Evolutionary conservation across 1,140 invertebrate species (phyloP), one percentile per base, ranked within the genome.

Genomic region (Pteromalus puparum): DNA sequence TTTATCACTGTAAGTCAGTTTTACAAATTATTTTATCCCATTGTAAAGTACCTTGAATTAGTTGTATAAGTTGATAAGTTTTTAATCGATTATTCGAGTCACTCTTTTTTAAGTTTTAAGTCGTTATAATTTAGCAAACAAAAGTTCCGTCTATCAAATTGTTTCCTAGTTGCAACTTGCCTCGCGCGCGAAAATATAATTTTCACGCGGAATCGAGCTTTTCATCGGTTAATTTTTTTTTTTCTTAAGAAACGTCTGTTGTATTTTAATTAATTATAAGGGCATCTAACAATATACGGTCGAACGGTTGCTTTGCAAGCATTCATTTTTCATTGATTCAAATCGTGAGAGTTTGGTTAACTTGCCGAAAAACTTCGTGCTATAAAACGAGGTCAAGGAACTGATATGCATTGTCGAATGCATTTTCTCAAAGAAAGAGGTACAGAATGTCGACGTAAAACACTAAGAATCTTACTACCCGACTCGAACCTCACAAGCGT

Each of bases 131-230:
- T 82, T 85, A 87, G 83, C 53, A 74, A 87, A 85, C 87, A 84
- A 68, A 88, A 88, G 87, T 90, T 90, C 87, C 87, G 86, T 87
- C 86, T 86, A 88, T 86, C 78, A 86, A 70, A 88, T 87, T 88
- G 86, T 88, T 89, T 89, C 87, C 85, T 88, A 87, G 81, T 85
- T 86, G 85, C 86, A 87, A 85, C 89, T 90, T 90, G 88, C 88
- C 89, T 86, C 86, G 81, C 81, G 83, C 85, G 85, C n/a, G 86
- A 83, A 85, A 87, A 87, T 86, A 68, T 42, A 87, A 86, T 87
- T 86, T 88, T 86, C 87, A 76, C 87, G 86, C 74, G 81, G 9
- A 48, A 82, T 85, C 73, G 79, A 87, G 87, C 83, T 87, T 86
- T 84, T 85, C 34, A 18, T 78, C 9, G 26, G 30, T 74, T 83